Base-by-base conservation (phyloP, 2,888 invertebrate genomes). In the Dendrolimus pini region DNA sequence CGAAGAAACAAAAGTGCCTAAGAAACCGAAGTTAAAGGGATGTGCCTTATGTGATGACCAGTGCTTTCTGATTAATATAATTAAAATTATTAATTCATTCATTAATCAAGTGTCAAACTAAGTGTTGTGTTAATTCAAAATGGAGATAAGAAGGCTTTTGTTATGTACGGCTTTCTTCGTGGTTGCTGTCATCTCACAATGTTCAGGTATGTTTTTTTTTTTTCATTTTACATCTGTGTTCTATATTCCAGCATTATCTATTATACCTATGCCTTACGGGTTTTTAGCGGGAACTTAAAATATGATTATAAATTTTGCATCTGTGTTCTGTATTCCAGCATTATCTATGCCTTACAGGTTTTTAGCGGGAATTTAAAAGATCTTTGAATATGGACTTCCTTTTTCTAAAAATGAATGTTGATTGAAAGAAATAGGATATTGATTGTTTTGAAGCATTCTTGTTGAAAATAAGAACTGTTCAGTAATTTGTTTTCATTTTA, bases 41-140 rank as follows among this genome's bases (percentile, higher is more conserved):
- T 80, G 89, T 89, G 89, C 88, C 87, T 87, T 85, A 61, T 75
- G 84, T 85, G 86, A 71, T 64, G 75, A 83, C 85, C 85, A 54
- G 69, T 61, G 64, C 61, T 61, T 63, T 76, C 77, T 77, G 75
- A 61, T 67, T 70, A 62, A 59, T 57, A 47, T 60, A 67, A 66
- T 70, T 69, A 68, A 68, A 70, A 71, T 69, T 70, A 59, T 12
- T 55, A 57, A 56, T 59, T 57, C 61, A 65, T 61, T 63, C 65
- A 71, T 76, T 68, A 72, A 61, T 72, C 65, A 61, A 71, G 67
- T 67, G 69, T 47, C 47, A 47, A 47, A 47, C 47, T 47, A 57
- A 70, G 69, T 65, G 57, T 65, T 72, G 75, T 80, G 78, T 62
- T 70, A 71, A 70, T 71, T 66, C 66, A 66, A 62, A 58, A 89